phyloP scores from a whole-genome alignment of 2,888 invertebrate species.

The Bellardia pandia region DNA sequence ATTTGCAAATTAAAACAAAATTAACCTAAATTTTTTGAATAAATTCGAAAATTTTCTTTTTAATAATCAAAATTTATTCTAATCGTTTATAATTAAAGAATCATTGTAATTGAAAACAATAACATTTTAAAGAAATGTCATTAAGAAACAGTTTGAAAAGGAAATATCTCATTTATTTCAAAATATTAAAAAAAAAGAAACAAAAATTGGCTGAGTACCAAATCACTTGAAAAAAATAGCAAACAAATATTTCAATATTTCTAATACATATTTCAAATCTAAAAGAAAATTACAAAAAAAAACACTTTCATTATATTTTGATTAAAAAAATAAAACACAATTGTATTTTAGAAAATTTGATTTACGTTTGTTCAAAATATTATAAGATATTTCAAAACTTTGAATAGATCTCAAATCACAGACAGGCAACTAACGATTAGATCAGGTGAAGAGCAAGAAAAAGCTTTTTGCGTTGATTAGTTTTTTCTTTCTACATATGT shows the following conservation, averaged over 20 bases:
- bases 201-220: slow-evolving; percentile 45
- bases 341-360: neutral
- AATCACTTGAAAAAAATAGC: slow-evolving; percentile 3
- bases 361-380: slow-evolving; percentile 2
- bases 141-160: slow-evolving; percentile 54
- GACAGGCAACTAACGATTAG: neutral
- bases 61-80: neutral
- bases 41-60: neutral
- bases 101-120: neutral
- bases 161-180: slow-evolving; percentile 46
- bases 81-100: slow-evolving; percentile 25
- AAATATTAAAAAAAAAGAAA: slow-evolving; percentile 8
- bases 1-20: too few relatives aligned
- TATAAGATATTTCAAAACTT: slow-evolving; percentile 12
- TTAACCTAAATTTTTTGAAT: too few relatives aligned
- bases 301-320: neutral
- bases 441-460: slow-evolving; percentile 1
- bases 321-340: neutral
- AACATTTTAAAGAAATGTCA: slow-evolving; percentile 15
- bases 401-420: neutral
- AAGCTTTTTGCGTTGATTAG: slow-evolving; percentile 35
- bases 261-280: neutral
- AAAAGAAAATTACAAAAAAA: slow-evolving; percentile 3
- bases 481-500: neutral
- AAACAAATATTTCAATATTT: slow-evolving; percentile 6